Base-by-base conservation (phyloP, 2,888 invertebrate species). In the Allacma fusca region DNA sequence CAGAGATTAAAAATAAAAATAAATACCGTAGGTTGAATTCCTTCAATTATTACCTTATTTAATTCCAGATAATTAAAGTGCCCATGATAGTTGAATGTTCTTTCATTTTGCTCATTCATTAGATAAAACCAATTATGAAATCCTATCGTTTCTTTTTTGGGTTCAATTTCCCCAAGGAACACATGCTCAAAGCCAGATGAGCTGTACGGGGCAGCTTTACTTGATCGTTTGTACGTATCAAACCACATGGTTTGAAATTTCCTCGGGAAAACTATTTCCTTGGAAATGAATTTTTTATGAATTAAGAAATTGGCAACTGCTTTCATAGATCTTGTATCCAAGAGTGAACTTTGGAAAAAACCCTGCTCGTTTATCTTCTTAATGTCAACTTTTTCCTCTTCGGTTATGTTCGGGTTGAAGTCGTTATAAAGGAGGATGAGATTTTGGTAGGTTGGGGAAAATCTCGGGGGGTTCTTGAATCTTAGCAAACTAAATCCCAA, bases 111-210 rank as follows among this genome's bases (percentile, higher is more conserved):
- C 21, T 64, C 24, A 13, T 4, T 12, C 1, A 65, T 5, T 34
- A 64, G 59, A 24, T 64, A 40, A 16, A 74, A 12, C 74, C 74
- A 74, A 74, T 64, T 74, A 26, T 74, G 74, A 64, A 74, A 44
- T 2, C 74, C 74, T 34, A 4, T 9, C 1, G n/a, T 2, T 21
- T 29, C 64, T 7, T 34, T 23, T 0, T 23, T 23, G 0, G 9
- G 7, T 1, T n/a, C 13, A 13, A 23, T 16, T 24, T 74, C 74
- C 40, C 74, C 74, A 1, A 74, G 23, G 34, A 74, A 65, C 5
- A 74, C 74, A 29, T 74, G 59, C 40, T 74, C 74, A 65, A 74
- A 74, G 1, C 74, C 74, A 0, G 74, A 64, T 5, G 74, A 74
- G 21, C 74, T 29, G 12, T 23, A 21, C 1, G 1, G 1, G 0